These are phyloP conservation scores for Drosophila miranda DNA, from an alignment of 1,140 invertebrate species.

Conservation along the genomic window DNA sequence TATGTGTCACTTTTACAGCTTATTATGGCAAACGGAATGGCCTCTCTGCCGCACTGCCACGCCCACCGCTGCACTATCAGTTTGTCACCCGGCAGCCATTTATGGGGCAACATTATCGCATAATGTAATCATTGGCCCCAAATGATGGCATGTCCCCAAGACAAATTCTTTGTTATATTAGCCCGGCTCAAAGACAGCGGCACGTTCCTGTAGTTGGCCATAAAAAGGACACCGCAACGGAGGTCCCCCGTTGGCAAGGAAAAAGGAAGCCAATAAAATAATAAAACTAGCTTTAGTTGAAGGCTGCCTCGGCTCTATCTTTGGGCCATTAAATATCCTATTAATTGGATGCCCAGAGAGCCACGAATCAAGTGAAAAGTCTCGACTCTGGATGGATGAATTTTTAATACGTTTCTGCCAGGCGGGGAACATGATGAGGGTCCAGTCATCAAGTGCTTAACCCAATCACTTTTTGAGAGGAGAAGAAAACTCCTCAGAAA, in stretches of 20 bases:
- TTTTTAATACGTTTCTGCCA: too few relatives aligned
- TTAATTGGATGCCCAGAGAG: constrained; percentile 29
- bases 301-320: constrained; percentile 38
- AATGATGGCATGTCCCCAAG: constrained; percentile 79
- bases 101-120: constrained; percentile 78
- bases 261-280: constrained; percentile 62
- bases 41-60: constrained; percentile 2
- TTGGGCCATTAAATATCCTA: constrained; percentile 27
- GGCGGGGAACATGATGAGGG: too few relatives aligned
- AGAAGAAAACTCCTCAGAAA: background rate
- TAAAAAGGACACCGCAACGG: constrained; percentile 33
- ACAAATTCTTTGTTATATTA: constrained; percentile 78
- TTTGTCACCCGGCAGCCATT: constrained; percentile 56
- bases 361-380: background rate
- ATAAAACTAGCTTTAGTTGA: constrained; percentile 77
- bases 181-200: constrained; percentile 20
- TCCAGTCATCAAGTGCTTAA: too few relatives aligned
- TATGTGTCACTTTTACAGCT: constrained; percentile 78
- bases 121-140: constrained; percentile 78
- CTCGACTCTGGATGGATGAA: background rate
- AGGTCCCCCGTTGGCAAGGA: background rate
- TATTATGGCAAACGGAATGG: constrained; percentile 70
- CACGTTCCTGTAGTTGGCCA: constrained; percentile 45
- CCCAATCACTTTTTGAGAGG: too few relatives aligned
- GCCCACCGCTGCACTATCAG: constrained; percentile 16